These are phyloP conservation scores for Apis florea DNA, from an alignment of 1,140 invertebrate species.

Conservation along the genomic window DNA sequence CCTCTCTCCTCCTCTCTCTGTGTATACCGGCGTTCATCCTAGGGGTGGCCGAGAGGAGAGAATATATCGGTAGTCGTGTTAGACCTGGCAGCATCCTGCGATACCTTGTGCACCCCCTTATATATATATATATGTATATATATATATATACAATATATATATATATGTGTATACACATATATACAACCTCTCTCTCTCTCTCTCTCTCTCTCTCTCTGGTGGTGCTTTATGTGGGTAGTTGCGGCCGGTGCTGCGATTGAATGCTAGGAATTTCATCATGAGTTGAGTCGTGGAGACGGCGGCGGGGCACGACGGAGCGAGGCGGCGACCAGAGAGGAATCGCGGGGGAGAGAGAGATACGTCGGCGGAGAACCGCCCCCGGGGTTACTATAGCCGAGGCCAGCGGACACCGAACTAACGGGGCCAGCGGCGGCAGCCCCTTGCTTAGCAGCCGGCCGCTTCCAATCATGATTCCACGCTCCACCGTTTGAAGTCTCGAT, in stretches of 20 bases:
- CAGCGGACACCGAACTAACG: slow-evolving; percentile 62
- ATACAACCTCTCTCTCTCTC: not conserved
- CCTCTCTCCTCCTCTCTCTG: not conserved
- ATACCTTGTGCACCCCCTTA: slow-evolving; percentile 31
- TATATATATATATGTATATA: not conserved
- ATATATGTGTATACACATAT: not conserved
- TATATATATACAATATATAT: not conserved
- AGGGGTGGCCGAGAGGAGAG: slow-evolving; percentile 2
- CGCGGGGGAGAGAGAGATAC: slow-evolving; percentile 25
- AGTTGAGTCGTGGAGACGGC: slow-evolving; percentile 75
- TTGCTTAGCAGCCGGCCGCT: slow-evolving; percentile 78
- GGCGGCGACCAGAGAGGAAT: slow-evolving; percentile 37
- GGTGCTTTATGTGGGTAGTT: slow-evolving; percentile 65
- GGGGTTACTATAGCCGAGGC: slow-evolving; percentile 35
- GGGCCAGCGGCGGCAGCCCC: slow-evolving; percentile 71
- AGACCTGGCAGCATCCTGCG: slow-evolving; percentile 54
- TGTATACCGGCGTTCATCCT: slow-evolving; percentile 15
- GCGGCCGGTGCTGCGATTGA: slow-evolving; percentile 78
- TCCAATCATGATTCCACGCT: slow-evolving; percentile 81
- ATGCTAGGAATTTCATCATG: slow-evolving; percentile 81
- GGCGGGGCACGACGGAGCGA: slow-evolving; percentile 62
- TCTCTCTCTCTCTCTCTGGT: not conserved
- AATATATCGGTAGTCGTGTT: slow-evolving; percentile 51
- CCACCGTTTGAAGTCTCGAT: slow-evolving; percentile 81
- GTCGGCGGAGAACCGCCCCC: slow-evolving; percentile 48